Percentiles rank a stretch among this genome's conserved stretches.
phyloP scores from a whole-genome alignment of 2,888 invertebrate genomes.

The Bugulina stolonifera region DNA sequence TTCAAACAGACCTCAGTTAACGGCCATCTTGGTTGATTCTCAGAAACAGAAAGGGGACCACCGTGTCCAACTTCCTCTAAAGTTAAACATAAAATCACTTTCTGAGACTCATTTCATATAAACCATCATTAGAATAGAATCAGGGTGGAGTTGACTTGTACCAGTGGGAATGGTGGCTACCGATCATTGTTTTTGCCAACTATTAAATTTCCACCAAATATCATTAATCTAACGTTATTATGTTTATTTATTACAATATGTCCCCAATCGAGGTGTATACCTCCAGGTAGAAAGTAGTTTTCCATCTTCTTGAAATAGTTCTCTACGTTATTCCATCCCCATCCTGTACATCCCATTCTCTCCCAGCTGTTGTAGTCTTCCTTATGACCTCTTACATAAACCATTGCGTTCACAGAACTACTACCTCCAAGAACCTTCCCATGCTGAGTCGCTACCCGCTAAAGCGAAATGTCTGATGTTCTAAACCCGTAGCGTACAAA shows the following conservation, averaged over 20 bases:
- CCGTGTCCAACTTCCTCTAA: slow-evolving; percentile 11
- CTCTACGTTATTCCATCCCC: slow-evolving; percentile 76
- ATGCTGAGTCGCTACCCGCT: slow-evolving; percentile 79
- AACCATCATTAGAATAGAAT: too few species aligned
- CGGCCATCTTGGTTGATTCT: background rate
- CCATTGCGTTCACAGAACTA: slow-evolving; percentile 80
- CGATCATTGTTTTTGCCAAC: too few species aligned
- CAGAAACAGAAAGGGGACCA: slow-evolving; percentile 3
- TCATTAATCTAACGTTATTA: too few species aligned
- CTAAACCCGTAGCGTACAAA: too few species aligned
- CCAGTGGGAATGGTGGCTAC: too few species aligned
- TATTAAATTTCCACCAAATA: too few species aligned
- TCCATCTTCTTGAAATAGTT: slow-evolving; percentile 44
- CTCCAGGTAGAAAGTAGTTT: slow-evolving; percentile 21
- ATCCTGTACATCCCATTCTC: slow-evolving; percentile 58
- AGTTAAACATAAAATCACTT: background rate
- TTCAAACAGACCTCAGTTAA: background rate
- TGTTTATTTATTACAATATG: too few species aligned
- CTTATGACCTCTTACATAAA: slow-evolving; percentile 68
- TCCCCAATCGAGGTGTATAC: too few species aligned
- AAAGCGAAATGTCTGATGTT: too few species aligned
- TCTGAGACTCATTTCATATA: too few species aligned
- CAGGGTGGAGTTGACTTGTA: too few species aligned
- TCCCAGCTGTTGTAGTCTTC: slow-evolving; percentile 83
- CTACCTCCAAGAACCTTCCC: slow-evolving; percentile 83